These are phyloP conservation scores for Notolabrus celidotus DNA, from an alignment of 2,797 vertebrate genomes.

Conservation along the genomic window DNA sequence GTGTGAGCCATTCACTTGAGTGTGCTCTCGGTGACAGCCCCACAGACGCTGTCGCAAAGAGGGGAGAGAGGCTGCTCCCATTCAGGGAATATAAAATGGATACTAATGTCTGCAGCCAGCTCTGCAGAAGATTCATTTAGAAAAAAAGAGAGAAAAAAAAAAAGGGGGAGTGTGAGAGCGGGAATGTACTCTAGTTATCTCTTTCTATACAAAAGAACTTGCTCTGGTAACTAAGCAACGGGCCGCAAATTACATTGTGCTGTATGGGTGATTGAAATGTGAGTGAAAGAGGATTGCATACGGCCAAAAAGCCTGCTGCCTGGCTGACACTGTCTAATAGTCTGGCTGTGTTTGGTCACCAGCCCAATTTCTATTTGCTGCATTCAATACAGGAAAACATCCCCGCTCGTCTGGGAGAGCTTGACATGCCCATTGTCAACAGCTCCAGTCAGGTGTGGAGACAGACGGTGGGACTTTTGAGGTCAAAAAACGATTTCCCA, in stretches of 20 bases:
- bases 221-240: slow-evolving; percentile 82
- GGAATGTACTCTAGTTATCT: slow-evolving; percentile 66
- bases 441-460: slow-evolving; percentile 65
- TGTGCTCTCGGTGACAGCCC: slow-evolving; percentile 61
- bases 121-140: slow-evolving; percentile 71
- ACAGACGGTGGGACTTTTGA: slow-evolving; percentile 49
- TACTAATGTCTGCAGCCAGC: slow-evolving; percentile 77
- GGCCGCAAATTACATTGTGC: slow-evolving; percentile 72
- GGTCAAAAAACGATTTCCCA: slow-evolving; percentile 41
- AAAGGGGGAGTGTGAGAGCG: slow-evolving; percentile 6
- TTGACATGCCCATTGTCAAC: slow-evolving; percentile 38
- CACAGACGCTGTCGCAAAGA: slow-evolving; percentile 60
- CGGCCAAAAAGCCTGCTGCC: slow-evolving; percentile 55
- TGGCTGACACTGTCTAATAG: slow-evolving; percentile 49
- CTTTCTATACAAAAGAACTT: slow-evolving; percentile 77
- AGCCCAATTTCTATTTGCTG: slow-evolving; percentile 55
- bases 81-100: slow-evolving; percentile 73
- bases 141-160: slow-evolving; percentile 8
- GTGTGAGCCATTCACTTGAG: slow-evolving; percentile 67
- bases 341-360: slow-evolving; percentile 52
- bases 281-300: slow-evolving; percentile 63
- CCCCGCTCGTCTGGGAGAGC: slow-evolving; percentile 32
- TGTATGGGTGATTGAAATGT: slow-evolving; percentile 76
- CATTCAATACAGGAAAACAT: slow-evolving; percentile 39
- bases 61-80: slow-evolving; percentile 61